phyloP scores from a whole-genome alignment of 2,797 vertebrate species.

The Centroberyx gerrardi region DNA sequence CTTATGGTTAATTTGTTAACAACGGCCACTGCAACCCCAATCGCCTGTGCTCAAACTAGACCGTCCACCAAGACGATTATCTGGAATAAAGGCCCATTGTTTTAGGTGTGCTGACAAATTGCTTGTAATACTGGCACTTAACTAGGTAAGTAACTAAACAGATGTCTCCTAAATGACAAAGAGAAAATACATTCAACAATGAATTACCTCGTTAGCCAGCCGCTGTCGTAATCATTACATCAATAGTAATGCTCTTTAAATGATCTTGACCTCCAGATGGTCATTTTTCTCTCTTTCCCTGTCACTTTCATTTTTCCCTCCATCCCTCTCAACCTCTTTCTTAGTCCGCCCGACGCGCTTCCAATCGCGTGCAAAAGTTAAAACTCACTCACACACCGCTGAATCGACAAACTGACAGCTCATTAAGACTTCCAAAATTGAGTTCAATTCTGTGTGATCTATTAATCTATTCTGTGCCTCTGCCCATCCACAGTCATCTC shows the following conservation, averaged over 20 bases:
- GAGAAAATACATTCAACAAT: constrained; percentile 51
- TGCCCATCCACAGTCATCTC: constrained; percentile 63
- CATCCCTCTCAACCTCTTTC: constrained; percentile 31
- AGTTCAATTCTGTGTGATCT: constrained; percentile 81
- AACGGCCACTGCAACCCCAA: background rate
- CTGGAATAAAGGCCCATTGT: background rate
- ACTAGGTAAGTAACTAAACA: constrained; percentile 58
- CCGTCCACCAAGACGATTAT: background rate
- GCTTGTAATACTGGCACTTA: constrained; percentile 12
- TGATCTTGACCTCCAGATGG: constrained; percentile 59
- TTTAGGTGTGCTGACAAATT: constrained; percentile 10
- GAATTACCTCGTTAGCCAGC: constrained; percentile 61
- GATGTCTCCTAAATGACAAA: constrained; percentile 46
- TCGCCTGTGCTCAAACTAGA: background rate
- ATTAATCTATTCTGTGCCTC: constrained; percentile 79
- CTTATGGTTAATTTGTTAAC: background rate
- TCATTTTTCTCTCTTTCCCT: constrained; percentile 36
- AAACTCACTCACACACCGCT: constrained; percentile 23
- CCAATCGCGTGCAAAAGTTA: constrained; percentile 26
- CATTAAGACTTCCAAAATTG: constrained; percentile 80
- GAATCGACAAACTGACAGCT: constrained; percentile 76
- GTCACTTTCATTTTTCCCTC: constrained; percentile 27
- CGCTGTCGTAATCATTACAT: constrained; percentile 63
- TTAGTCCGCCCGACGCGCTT: constrained; percentile 30
- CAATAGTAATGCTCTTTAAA: constrained; percentile 65